Percentiles rank a stretch among this genome's conserved stretches.
phyloP scores from a whole-genome alignment of 35 echinoderm and acorn worm genomes.

The Lytechinus variegatus region DNA sequence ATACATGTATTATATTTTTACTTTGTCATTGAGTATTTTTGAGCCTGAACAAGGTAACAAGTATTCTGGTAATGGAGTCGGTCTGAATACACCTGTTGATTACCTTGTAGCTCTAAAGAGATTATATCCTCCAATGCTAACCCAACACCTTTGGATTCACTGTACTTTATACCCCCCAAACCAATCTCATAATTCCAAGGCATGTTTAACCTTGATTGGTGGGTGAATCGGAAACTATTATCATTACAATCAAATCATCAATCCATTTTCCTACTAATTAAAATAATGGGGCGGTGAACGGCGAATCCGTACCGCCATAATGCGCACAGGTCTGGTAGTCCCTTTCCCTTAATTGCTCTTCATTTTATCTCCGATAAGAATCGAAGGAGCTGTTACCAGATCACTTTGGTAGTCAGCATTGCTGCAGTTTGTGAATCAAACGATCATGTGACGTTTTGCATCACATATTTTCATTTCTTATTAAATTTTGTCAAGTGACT shows the following conservation, averaged over 20 bases:
- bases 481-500: neutral
- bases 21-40: too few species aligned
- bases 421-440: neutral
- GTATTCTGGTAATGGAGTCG: too few species aligned
- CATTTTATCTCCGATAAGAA: neutral
- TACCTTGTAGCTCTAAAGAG: neutral
- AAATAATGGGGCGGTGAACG: slow-evolving; percentile 30
- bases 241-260: slow-evolving; percentile 29
- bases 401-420: neutral
- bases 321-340: neutral
- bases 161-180: neutral
- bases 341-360: neutral
- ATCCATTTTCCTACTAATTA: slow-evolving; percentile 4
- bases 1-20: too few species aligned
- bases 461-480: neutral
- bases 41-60: too few species aligned
- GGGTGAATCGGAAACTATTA: slow-evolving; percentile 34
- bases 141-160: neutral
- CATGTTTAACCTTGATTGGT: slow-evolving; percentile 24
- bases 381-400: too few species aligned
- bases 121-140: neutral
- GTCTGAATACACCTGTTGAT: neutral
- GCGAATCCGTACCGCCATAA: slow-evolving; percentile 3
- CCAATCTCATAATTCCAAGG: neutral
- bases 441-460: neutral